Evolutionary conservation across 2,113 vertebrate species (phyloP).

Genomic region (Neodontobutis hainanensis): DNA sequence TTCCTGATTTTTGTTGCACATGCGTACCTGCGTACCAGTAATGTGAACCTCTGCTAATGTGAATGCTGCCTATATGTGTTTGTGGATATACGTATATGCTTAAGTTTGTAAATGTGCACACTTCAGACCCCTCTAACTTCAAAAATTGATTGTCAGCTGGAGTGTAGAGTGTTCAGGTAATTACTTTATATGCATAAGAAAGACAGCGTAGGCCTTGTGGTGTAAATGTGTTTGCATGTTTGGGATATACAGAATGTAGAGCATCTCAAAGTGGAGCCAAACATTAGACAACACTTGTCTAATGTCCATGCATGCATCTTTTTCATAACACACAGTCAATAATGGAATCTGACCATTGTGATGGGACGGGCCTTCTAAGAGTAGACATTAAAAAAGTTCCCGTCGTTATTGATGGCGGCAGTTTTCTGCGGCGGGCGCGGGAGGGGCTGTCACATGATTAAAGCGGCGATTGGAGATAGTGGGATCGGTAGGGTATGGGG

Average conservation of each 20-base stretch:
- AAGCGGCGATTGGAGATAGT: conserved; percentile 74
- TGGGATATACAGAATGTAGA: conserved; percentile 32
- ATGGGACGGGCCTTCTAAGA: conserved; percentile 66
- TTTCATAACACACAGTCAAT: conserved; percentile 28
- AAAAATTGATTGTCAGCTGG: conserved; percentile 62
- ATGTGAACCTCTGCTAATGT: not conserved
- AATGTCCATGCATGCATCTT: conserved; percentile 34
- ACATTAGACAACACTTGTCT: conserved; percentile 56
- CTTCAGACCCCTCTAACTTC: conserved; percentile 27
- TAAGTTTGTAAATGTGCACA: conserved; percentile 22
- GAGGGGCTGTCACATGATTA: conserved; percentile 72
- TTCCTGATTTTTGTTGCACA: no score
- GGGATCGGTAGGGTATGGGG: conserved; percentile 66
- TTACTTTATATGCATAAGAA: conserved; percentile 65
- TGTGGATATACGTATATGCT: conserved; percentile 1
- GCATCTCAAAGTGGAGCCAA: conserved; percentile 39
- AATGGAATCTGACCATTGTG: conserved; percentile 75
- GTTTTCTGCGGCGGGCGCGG: conserved; percentile 54
- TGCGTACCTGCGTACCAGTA: no score
- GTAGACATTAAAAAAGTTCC: conserved; percentile 68
- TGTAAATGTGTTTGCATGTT: conserved; percentile 41
- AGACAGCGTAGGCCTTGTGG: conserved; percentile 40
- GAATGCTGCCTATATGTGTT: not conserved
- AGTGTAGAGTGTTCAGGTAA: conserved; percentile 41
- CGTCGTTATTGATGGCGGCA: conserved; percentile 63